These are phyloP conservation scores for Thomomys bottae DNA, from an alignment of 2,113 vertebrate species.

Conservation along the genomic window DNA sequence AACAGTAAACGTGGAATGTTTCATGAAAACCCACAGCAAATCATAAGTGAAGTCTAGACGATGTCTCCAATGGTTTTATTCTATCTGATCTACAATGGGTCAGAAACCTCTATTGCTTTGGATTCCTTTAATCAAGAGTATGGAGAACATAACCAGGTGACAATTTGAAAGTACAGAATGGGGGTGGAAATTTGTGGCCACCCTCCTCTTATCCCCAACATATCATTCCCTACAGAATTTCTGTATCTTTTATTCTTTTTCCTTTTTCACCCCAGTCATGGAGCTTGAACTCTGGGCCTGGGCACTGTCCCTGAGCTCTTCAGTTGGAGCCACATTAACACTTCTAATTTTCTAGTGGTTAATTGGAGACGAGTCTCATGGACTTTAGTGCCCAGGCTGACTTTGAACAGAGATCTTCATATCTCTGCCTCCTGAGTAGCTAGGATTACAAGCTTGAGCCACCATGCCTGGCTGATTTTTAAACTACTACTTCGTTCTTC, in stretches of 20 bases:
- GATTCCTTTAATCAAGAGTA: neutral
- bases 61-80: slow-evolving; percentile 8
- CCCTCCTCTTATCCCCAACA: neutral
- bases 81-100: neutral
- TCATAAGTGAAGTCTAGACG: neutral
- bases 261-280: too few species aligned
- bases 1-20: neutral
- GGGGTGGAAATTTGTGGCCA: neutral
- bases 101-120: neutral
- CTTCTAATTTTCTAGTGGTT: too few species aligned
- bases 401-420: too few species aligned
- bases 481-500: slow-evolving; percentile 12
- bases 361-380: too few species aligned
- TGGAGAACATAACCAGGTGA: neutral
- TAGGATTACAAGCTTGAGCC: too few species aligned
- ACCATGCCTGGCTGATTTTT: neutral
- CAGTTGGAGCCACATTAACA: too few species aligned
- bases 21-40: neutral
- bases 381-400: too few species aligned
- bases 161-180: neutral
- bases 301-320: too few species aligned
- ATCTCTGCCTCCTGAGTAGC: too few species aligned
- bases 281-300: too few species aligned
- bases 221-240: neutral
- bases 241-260: neutral